These are phyloP conservation scores for Bambusicola thoracicus DNA, from an alignment of 2,113 vertebrate species.

Conservation along the genomic window DNA sequence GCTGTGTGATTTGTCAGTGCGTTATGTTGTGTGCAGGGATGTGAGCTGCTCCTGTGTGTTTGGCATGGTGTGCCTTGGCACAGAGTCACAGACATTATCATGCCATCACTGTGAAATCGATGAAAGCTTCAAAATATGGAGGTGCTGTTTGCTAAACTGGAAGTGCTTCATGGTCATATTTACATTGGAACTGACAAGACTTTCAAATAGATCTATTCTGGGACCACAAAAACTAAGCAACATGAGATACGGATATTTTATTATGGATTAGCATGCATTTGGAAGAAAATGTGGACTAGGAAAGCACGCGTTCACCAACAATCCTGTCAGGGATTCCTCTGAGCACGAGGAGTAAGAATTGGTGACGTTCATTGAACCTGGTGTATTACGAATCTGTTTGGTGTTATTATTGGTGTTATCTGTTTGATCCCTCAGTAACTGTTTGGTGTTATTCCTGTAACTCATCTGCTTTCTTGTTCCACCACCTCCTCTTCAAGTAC, in stretches of 20 bases:
- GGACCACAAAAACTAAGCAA: background rate
- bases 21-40: background rate
- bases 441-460: constrained; percentile 24
- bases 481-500: constrained; percentile 4
- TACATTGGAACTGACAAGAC: background rate
- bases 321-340: background rate
- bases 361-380: background rate
- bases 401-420: background rate
- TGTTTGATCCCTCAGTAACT: background rate
- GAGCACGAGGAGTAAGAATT: background rate
- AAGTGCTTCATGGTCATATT: background rate
- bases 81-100: fast-evolving
- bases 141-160: background rate
- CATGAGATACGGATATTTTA: background rate
- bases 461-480: background rate
- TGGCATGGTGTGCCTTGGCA: background rate
- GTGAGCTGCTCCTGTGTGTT: background rate
- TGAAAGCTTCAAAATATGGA: background rate
- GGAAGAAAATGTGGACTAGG: background rate
- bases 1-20: background rate
- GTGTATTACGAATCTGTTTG: background rate
- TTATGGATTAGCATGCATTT: background rate
- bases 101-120: background rate
- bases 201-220: background rate
- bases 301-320: background rate